phyloP scores from a whole-genome alignment of 2,797 vertebrate species.

The Xiphorhynchus erythropygius region DNA sequence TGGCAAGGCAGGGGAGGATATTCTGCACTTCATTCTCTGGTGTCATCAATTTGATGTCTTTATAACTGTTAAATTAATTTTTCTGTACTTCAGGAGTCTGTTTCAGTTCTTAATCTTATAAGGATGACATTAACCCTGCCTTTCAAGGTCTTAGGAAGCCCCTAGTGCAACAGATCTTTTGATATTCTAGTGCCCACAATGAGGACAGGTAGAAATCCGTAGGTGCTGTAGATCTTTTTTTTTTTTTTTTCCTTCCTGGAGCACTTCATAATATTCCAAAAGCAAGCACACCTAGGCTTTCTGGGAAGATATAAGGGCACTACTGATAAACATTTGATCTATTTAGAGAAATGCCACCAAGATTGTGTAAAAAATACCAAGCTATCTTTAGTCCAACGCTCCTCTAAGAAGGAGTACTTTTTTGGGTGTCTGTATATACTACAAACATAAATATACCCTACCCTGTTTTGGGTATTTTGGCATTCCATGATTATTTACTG shows the following conservation, averaged over 20 bases:
- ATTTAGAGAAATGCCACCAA: neutral
- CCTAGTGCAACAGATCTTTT: neutral
- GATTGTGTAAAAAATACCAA: neutral
- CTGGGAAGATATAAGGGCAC: neutral
- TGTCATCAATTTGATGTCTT: slow-evolving; percentile 37
- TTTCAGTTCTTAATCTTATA: neutral
- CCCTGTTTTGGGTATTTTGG: neutral
- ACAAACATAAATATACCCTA: slow-evolving; percentile 10
- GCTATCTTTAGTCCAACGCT: neutral
- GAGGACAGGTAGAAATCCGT: neutral
- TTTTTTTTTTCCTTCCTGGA: neutral
- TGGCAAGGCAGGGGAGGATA: slow-evolving; percentile 36
- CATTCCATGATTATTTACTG: slow-evolving; percentile 33
- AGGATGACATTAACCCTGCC: neutral
- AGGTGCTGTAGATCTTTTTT: neutral
- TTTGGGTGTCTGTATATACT: neutral
- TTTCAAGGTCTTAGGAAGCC: neutral
- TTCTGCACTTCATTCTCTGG: slow-evolving; percentile 21
- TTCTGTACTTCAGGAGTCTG: slow-evolving; percentile 10
- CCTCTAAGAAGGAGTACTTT: neutral
- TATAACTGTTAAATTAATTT: slow-evolving; percentile 52
- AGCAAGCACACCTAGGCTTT: neutral
- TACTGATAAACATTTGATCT: neutral
- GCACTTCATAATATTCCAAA: neutral
- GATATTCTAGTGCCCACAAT: neutral